Conservation (phyloP, 2,797 vertebrate species). For the Gambusia yucatana region DNA sequence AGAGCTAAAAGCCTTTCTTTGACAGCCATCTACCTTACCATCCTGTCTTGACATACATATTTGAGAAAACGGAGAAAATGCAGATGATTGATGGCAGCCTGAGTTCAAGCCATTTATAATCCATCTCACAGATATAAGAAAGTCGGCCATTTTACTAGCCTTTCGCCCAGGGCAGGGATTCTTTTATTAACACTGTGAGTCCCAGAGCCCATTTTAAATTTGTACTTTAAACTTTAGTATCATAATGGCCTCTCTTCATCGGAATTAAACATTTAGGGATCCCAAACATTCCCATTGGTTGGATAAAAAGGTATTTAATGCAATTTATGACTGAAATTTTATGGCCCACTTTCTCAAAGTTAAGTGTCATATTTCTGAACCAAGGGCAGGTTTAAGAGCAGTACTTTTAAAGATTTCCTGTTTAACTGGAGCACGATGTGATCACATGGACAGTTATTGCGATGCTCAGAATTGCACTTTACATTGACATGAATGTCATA, state of each 20-base stretch:
- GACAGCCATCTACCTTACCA: slow-evolving; percentile 33
- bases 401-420: slow-evolving; percentile 19
- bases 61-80: slow-evolving; percentile 64
- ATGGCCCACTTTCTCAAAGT: slow-evolving; percentile 42
- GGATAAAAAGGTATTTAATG: slow-evolving; percentile 26
- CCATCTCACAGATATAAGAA: slow-evolving; percentile 53
- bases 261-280: slow-evolving; percentile 72
- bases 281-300: slow-evolving; percentile 31
- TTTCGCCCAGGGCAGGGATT: slow-evolving; percentile 54
- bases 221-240: slow-evolving; percentile 61
- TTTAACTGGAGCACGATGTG: slow-evolving; percentile 9
- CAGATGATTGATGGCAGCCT: slow-evolving; percentile 67
- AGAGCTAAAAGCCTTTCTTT: slow-evolving; percentile 33
- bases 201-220: slow-evolving; percentile 50
- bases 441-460: not conserved
- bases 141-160: slow-evolving; percentile 68
- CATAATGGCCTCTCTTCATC: slow-evolving; percentile 51
- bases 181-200: slow-evolving; percentile 68
- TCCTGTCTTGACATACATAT: slow-evolving; percentile 57
- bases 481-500: not conserved
- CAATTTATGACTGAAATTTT: slow-evolving; percentile 62
- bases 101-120: slow-evolving; percentile 54
- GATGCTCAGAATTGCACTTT: not conserved
- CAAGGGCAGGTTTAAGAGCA: slow-evolving; percentile 15
- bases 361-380: slow-evolving; percentile 43